Evolutionary conservation across 2,888 invertebrate genomes (phyloP).

Genomic region (Theretra japonica): DNA sequence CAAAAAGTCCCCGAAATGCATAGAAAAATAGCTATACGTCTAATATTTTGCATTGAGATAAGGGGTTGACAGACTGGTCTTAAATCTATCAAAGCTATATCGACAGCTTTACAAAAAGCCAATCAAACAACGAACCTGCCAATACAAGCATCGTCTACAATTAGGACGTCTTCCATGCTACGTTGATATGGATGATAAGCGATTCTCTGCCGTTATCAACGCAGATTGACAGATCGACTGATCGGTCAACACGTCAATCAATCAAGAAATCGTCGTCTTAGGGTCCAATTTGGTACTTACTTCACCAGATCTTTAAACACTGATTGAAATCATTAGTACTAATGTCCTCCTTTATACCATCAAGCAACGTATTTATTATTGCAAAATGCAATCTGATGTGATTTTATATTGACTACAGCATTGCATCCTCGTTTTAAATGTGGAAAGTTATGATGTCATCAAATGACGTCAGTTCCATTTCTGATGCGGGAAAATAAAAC

Average conservation of each 20-base stretch:
- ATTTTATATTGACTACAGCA: not conserved
- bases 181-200: constrained; percentile 58
- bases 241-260: constrained; percentile 45
- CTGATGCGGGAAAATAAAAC: no score
- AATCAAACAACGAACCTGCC: not conserved
- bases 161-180: constrained; percentile 49
- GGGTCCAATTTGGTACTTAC: not conserved
- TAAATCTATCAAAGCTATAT: not conserved
- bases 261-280: not conserved
- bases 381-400: no score
- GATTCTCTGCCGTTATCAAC: constrained; percentile 70
- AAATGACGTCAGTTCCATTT: no score
- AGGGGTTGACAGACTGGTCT: not conserved
- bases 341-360: no score
- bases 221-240: constrained; percentile 49
- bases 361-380: no score
- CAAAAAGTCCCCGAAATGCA: no score
- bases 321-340: no score
- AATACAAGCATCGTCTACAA: constrained; percentile 41
- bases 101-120: not conserved
- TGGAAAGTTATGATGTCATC: no score
- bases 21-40: no score
- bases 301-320: no score
- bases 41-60: no score
- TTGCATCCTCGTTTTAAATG: constrained; percentile 15